Evolutionary conservation across 2,113 vertebrate species (phyloP), one percentile per base, ranked within the genome.

Genomic region (Hippocampus barbouri): DNA sequence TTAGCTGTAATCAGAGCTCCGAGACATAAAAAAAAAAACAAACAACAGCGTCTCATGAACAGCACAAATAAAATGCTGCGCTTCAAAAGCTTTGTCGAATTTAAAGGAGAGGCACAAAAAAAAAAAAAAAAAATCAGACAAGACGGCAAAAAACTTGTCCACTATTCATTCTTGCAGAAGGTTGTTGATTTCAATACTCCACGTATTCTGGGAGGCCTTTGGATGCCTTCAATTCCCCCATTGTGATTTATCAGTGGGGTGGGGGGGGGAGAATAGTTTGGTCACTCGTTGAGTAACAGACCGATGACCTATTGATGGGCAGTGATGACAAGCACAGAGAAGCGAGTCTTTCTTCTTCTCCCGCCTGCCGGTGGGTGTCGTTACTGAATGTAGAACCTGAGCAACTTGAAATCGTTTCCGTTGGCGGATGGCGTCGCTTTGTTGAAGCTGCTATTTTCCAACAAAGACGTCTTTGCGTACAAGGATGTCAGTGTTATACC

Each of bases 401-500:
- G 74, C 68, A 10, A 66, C 75, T 76, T 71, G 16, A 45, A 68
- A 72, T 23, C 66, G 63, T 69, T 69, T 74, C 64, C 54, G 61
- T 76, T 8, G 64, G 78, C 63, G 68, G 78, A 74, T 25, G 60
- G 72, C 66, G 78, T 78, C 66, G 73, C 73, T 83, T 80, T 76
- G 71, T 41, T 77, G 83, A 83, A 82, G 63, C 75, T 76, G 65
- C 45, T 73, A 73, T 51, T 21, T 2, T 72, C 83, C 72, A 70
- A 78, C 53, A 2, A 43, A 66, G 69, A 43, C 43, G 15, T 57
- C 56, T 54, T 69, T 49, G 47, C 63, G 45, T 68, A 62, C 8
- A 77, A 75, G 80, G 34, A 53, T 87, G 88, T 92, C 70, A 81
- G 70, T 88, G 91, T 95, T 96, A 98, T 93, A 98, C 96, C 96